Base-by-base conservation (phyloP, 2,888 invertebrate species). In the Hipparchia sbordonii region DNA sequence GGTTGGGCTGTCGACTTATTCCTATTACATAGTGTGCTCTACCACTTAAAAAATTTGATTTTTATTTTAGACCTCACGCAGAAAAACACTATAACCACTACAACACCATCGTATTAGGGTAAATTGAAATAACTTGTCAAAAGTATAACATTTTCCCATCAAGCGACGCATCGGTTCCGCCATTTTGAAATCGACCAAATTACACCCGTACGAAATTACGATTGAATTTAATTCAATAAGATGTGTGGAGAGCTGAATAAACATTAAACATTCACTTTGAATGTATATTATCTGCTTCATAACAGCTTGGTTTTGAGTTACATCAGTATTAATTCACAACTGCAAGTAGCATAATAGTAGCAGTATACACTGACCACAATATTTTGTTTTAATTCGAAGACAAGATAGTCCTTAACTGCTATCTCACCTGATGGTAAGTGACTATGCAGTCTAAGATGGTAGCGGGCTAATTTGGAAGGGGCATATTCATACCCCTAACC, bases 131-230 rank as follows among this genome's bases (percentile, higher is more conserved):
- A 23, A 23, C 23, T 1, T 74, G 75, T 75, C 74, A 61, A 73
- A 74, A 73, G 66, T 72, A 69, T 73, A 73, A 70, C 72, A 73
- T 75, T 73, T 77, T 78, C 75, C 74, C 79, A 79, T 80, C 82
- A 81, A 81, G 79, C 80, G 79, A 72, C 78, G 77, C 76, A 7
- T 56, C 57, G 56, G 57, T 10, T 51, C 76, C 78, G 82, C 84
- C 84, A 84, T 86, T 85, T 86, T 85, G 85, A 82, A 84, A 82
- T 81, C 81, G 81, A 81, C 82, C 79, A 84, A 85, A 86, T 86
- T 83, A 81, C 83, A 48, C 78, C 78, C 74, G 80, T 79, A 79
- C 81, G 77, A 84, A 87, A 87, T 87, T 85, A 84, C 57, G 57
- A 77, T 81, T 79, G 84, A 87, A 87, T 89, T 87, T 81, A 87